Conservation (phyloP, 1,140 invertebrate genomes). For the Drosophila rhopaloa region DNA sequence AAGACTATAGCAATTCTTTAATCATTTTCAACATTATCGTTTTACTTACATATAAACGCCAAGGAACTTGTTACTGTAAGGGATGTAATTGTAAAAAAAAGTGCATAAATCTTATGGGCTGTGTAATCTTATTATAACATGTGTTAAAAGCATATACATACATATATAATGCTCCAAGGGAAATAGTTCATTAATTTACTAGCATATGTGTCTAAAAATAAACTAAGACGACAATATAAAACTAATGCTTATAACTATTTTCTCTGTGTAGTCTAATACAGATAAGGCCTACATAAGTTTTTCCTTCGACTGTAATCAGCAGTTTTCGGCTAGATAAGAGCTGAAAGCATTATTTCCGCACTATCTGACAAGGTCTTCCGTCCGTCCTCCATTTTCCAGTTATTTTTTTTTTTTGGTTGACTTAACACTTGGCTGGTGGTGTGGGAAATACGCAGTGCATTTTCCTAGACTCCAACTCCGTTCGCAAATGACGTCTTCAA, state of each 20-base stretch:
- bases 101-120: too few species aligned
- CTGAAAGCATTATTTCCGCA: slow-evolving; percentile 18
- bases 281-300: slow-evolving; percentile 9
- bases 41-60: too few species aligned
- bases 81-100: too few species aligned
- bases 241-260: background rate
- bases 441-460: slow-evolving; percentile 62
- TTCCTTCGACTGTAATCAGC: slow-evolving; percentile 29
- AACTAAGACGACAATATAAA: background rate
- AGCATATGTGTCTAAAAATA: background rate
- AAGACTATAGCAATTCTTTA: too few species aligned
- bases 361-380: slow-evolving; percentile 39
- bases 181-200: background rate
- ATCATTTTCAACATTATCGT: too few species aligned
- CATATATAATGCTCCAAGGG: too few species aligned
- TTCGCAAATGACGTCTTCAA: slow-evolving; percentile 57
- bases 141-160: too few species aligned
- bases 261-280: background rate
- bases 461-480: slow-evolving; percentile 33
- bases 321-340: slow-evolving; percentile 31
- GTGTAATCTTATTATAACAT: too few species aligned
- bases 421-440: slow-evolving; percentile 11
- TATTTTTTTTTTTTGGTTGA: slow-evolving; percentile 19
- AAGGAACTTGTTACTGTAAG: too few species aligned
- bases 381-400: slow-evolving; percentile 28